Conservation (phyloP, 2,113 vertebrate genomes). For the Rhinopomastus cyanomelas region DNA sequence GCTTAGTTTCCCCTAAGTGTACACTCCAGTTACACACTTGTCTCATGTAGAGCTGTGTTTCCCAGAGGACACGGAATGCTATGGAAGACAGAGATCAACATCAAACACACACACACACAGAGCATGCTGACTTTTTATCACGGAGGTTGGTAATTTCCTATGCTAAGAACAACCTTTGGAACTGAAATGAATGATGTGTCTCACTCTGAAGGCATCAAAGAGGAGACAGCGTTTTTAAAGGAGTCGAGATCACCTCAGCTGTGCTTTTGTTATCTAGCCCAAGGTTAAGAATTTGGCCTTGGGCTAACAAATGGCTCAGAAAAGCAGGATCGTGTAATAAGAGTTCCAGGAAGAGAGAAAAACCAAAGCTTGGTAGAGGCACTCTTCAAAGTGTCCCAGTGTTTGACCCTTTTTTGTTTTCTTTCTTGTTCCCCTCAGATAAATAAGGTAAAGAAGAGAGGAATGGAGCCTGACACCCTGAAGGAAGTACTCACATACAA, state of each 20-base stretch:
- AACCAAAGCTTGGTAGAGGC: slow-evolving; percentile 23
- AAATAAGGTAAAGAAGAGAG: background rate
- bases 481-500: background rate
- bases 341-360: slow-evolving; percentile 47
- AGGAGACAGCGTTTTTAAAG: slow-evolving; percentile 48
- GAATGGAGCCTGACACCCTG: background rate
- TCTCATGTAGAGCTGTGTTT: background rate
- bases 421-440: background rate
- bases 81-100: slow-evolving; percentile 13
- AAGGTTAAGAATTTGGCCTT: slow-evolving; percentile 60
- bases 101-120: background rate
- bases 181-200: slow-evolving; percentile 23
- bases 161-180: slow-evolving; percentile 34
- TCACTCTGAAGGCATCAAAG: slow-evolving; percentile 53
- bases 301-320: slow-evolving; percentile 59
- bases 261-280: slow-evolving; percentile 61
- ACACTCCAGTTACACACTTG: background rate
- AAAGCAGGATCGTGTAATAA: slow-evolving; percentile 40
- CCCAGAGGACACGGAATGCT: background rate
- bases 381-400: slow-evolving; percentile 40
- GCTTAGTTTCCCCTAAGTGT: background rate
- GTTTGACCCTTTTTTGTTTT: background rate
- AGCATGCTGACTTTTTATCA: slow-evolving; percentile 16
- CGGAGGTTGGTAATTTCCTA: background rate
- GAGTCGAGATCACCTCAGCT: slow-evolving; percentile 61